Percentiles rank a stretch among this genome's conserved stretches.
These are phyloP conservation scores for Torymus aiolomorphi DNA, from an alignment of 2,888 invertebrate genomes.

Conservation along the genomic window DNA sequence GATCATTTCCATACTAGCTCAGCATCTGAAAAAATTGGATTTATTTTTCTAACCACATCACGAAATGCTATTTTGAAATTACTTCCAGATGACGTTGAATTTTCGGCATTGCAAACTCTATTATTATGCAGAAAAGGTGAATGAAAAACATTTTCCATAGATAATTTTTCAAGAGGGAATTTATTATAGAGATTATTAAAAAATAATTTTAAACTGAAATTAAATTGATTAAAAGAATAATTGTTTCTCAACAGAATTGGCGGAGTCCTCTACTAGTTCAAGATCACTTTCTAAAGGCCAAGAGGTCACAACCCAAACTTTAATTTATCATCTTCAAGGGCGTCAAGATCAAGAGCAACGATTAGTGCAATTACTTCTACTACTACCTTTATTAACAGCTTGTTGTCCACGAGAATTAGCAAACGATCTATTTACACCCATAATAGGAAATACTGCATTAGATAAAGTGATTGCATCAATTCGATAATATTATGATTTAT, in stretches of 20 bases:
- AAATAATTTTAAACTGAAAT: background rate
- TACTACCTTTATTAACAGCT: constrained; percentile 66
- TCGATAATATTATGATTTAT: constrained; percentile 54
- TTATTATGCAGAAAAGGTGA: constrained; percentile 77
- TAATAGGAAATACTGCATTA: constrained; percentile 68
- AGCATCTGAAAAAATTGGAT: constrained; percentile 6
- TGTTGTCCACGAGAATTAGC: constrained; percentile 69
- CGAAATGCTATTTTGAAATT: constrained; percentile 74
- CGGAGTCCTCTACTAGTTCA: background rate
- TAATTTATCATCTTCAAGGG: constrained; percentile 65
- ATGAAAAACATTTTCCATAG: background rate
- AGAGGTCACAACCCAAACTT: constrained; percentile 62
- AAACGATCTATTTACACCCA: constrained; percentile 67
- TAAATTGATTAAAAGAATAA: too few species aligned
- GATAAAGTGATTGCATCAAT: constrained; percentile 70
- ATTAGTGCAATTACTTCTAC: constrained; percentile 66
- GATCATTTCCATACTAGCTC: constrained; percentile 62
- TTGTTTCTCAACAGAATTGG: constrained; percentile 23
- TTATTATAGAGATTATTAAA: background rate
- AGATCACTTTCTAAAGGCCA: constrained; percentile 10
- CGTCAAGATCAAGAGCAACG: constrained; percentile 63
- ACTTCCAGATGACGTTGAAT: constrained; percentile 76
- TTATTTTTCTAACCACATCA: constrained; percentile 63
- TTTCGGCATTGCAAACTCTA: constrained; percentile 77
- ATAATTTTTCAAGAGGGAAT: background rate